Evolutionary conservation across 2,113 vertebrate genomes (phyloP), one percentile per base, ranked within the genome.

Genomic region (Rhea pennata): DNA sequence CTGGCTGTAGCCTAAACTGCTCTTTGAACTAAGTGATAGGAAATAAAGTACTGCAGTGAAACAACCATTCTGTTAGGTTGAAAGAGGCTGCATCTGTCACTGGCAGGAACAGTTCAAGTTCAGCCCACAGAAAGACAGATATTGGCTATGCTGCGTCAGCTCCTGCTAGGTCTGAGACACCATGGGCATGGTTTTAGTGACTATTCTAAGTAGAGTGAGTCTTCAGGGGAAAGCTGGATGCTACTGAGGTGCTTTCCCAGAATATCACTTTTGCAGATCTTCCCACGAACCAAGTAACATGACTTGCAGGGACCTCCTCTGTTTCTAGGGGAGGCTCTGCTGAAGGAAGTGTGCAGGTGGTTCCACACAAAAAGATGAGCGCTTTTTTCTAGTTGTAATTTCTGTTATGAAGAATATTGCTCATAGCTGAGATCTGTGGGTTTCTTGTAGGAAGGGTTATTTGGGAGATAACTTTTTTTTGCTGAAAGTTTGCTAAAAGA

Each of bases 221-320:
- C n/a, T 12, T 3, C 58, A 10, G 13, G 27, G 44, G 33, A 23
- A 21, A 36, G 22, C 29, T 9, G 7, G 26, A 31, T 39, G 21
- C 10, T 21, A 13, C 0, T 1, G 5, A n/a, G 12, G 51, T n/a
- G 20, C 22, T 15, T 27, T 39, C 91, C 59, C 14, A 21, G 50
- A 17, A 19, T 4, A 24, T 13, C 0, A 0, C 5, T 24, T 62
- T 6, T 59, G 27, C 23, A 1, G 33, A 2, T 31, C 64, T 39
- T 90, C 27, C 16, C 21, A 19, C 31, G 24, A 76, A 23, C 24
- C 39, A 59, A 66, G 6, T 27, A 10, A 2, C 2, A 2, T 59
- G 15, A 22, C 40, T 48, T 65, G 23, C 20, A 3, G 6, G n/a
- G 9, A 7, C 21, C 39, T 65, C 33, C 3, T 44, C 17, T 1